phyloP scores from a whole-genome alignment of 2,888 invertebrate genomes.

The Neuroscelio doddi region DNA sequence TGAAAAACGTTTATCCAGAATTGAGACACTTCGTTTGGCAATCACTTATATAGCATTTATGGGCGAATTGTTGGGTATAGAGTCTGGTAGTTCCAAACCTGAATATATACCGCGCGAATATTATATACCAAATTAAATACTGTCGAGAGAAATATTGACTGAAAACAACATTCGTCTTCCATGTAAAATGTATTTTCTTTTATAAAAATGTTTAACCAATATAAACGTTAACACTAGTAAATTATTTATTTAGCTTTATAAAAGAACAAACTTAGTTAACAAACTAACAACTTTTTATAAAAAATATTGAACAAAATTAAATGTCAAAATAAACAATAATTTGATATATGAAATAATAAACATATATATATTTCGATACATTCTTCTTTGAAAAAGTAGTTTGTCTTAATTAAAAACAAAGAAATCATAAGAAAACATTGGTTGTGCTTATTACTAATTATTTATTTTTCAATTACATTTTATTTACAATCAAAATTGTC shows the following conservation, averaged over 20 bases:
- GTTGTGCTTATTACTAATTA: too few relatives aligned
- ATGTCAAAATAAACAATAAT: too few relatives aligned
- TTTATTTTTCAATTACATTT: too few relatives aligned
- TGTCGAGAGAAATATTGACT: slow-evolving; percentile 15
- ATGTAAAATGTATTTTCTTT: background rate
- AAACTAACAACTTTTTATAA: background rate
- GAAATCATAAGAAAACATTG: too few relatives aligned
- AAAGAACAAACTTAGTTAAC: background rate
- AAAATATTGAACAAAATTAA: too few relatives aligned
- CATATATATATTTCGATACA: too few relatives aligned
- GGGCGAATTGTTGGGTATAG: slow-evolving; percentile 84
- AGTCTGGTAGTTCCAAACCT: slow-evolving; percentile 63
- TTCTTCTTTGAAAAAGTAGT: too few relatives aligned
- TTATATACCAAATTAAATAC: slow-evolving; percentile 62
- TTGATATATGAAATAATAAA: too few relatives aligned
- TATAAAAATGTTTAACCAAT: background rate
- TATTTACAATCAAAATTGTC: too few relatives aligned
- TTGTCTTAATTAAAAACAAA: too few relatives aligned
- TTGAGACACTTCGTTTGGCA: slow-evolving; percentile 94
- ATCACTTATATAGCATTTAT: slow-evolving; percentile 98
- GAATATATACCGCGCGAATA: slow-evolving; percentile 69
- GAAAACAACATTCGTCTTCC: slow-evolving; percentile 17
- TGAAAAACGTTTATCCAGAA: slow-evolving; percentile 94
- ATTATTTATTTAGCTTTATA: background rate
- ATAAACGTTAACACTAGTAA: background rate